Evolutionary conservation across 2,888 invertebrate species (phyloP).

Genomic region (Protodeltote pygarga): DNA sequence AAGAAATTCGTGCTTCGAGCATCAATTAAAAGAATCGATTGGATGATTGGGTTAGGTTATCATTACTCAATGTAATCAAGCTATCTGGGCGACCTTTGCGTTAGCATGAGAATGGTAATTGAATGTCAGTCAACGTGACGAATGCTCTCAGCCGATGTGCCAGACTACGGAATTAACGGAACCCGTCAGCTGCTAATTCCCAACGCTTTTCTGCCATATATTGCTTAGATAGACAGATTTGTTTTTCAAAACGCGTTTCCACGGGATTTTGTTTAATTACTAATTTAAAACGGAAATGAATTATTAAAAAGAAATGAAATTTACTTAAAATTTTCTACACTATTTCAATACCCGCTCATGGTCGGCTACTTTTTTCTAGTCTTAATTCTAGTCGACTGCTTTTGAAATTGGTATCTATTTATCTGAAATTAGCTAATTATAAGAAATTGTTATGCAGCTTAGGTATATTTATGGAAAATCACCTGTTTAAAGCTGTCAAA

Average conservation of each 20-base stretch:
- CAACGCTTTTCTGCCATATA: constrained; percentile 21
- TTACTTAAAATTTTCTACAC: constrained; percentile 10
- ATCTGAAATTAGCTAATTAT: too few species aligned
- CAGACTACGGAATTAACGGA: constrained; percentile 9
- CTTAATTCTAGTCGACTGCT: too few species aligned
- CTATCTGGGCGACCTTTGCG: constrained; percentile 26
- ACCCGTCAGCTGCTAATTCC: constrained; percentile 35
- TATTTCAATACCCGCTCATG: too few species aligned
- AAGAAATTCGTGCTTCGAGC: background rate
- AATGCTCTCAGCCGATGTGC: constrained; percentile 32
- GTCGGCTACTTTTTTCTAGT: too few species aligned
- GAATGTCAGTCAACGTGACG: constrained; percentile 35
- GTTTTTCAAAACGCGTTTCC: too few species aligned
- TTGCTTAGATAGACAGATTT: background rate
- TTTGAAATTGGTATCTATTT: too few species aligned
- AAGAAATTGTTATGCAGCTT: too few species aligned
- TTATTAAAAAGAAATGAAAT: too few species aligned
- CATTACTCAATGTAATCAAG: constrained; percentile 24
- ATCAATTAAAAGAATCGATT: constrained; percentile 18
- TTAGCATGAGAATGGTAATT: constrained; percentile 24
- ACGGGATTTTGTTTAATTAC: too few species aligned
- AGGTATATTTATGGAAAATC: background rate
- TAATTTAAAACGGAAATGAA: too few species aligned
- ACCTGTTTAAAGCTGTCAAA: background rate
- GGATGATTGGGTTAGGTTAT: background rate